A percentile compares a stretch with the other conserved stretches of the same genome.
Conservation (phyloP, 2,113 vertebrate species). For the Hassar affinis region DNA sequence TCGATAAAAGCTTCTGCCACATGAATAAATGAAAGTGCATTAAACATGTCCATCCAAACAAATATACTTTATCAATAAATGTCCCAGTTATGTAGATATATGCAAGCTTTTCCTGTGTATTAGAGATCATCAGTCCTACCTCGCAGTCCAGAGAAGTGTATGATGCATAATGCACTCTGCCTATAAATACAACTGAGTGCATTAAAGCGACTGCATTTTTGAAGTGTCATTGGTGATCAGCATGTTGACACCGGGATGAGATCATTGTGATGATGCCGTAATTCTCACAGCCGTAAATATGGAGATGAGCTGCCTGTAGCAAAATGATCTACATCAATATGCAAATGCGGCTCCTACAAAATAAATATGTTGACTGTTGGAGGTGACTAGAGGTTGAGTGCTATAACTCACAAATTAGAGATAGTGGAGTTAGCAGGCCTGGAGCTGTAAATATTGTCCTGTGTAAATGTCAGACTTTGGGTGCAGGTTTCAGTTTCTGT, state of each 20-base stretch:
- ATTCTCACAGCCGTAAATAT: constrained; percentile 36
- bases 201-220: constrained; percentile 26
- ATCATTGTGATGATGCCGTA: constrained; percentile 40
- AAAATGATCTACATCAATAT: constrained; percentile 47
- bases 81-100: constrained; percentile 26
- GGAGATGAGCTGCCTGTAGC: constrained; percentile 45
- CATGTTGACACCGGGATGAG: constrained; percentile 33
- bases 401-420: constrained; percentile 4
- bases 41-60: constrained; percentile 1
- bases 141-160: constrained; percentile 1
- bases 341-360: constrained; percentile 32
- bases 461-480: constrained; percentile 14
- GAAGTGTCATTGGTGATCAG: constrained; percentile 25
- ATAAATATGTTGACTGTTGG: constrained; percentile 34
- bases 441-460: constrained; percentile 30
- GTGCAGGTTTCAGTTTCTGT: background rate
- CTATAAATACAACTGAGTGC: constrained; percentile 13
- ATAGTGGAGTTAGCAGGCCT: constrained; percentile 18
- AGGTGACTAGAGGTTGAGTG: constrained; percentile 26
- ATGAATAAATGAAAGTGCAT: constrained; percentile 22
- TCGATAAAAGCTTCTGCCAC: background rate
- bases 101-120: background rate
- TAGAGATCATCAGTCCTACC: constrained; percentile 3
- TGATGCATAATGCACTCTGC: constrained; percentile 20
- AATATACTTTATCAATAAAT: constrained; percentile 10